Conservation (phyloP, 2,797 vertebrate species). For the Hirundo rustica region DNA sequence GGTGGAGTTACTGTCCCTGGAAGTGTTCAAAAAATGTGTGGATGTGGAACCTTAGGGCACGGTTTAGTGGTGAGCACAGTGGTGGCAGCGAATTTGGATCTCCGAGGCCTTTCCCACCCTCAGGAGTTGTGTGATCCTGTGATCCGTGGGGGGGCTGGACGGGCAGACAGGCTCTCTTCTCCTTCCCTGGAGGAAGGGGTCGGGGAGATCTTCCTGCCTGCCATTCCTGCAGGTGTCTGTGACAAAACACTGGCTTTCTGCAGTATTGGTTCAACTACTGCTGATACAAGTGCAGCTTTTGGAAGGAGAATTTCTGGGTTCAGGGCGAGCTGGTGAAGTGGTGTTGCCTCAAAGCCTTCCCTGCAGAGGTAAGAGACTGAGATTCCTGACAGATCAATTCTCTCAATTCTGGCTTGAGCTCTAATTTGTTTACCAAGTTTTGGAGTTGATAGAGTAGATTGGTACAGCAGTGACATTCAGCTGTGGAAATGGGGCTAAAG, state of each 20-base stretch:
- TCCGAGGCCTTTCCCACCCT: not conserved
- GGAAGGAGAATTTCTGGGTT: not conserved
- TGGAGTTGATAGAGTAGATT: not conserved
- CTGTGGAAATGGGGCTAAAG: not conserved
- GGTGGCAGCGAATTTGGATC: not conserved
- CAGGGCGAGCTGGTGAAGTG: not conserved
- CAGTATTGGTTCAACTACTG: not conserved
- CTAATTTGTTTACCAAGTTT: not conserved
- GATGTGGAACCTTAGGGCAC: fast-evolving
- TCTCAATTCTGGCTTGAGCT: not conserved
- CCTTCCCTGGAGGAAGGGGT: not conserved
- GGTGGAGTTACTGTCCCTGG: not conserved
- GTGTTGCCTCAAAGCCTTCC: not conserved
- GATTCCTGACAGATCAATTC: not conserved
- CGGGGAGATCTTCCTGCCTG: not conserved
- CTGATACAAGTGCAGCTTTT: not conserved
- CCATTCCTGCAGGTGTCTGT: fast-evolving
- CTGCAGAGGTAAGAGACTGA: not conserved
- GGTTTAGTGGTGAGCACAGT: not conserved
- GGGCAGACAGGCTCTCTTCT: not conserved
- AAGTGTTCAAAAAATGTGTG: fast-evolving
- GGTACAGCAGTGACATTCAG: not conserved
- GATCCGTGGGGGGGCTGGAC: not conserved
- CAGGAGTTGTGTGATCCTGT: not conserved
- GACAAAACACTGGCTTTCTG: not conserved